Evolutionary conservation across 2,888 invertebrate species (phyloP), one percentile per base, ranked within the genome.

Genomic region (Drosophila kanekoi): DNA sequence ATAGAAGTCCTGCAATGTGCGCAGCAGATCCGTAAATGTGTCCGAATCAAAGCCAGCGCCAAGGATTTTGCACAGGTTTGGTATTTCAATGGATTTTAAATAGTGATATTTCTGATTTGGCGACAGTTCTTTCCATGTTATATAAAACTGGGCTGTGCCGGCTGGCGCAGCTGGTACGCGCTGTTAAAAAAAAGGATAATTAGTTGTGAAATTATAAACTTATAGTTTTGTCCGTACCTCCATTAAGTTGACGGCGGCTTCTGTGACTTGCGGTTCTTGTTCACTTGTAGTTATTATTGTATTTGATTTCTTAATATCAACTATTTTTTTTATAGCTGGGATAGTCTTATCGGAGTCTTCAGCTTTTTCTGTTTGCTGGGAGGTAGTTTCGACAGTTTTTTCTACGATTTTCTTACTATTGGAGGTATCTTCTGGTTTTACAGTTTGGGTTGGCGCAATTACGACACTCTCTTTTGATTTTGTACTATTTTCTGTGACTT

Each of bases 21-120:
- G 64, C 33, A 92, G 68, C 8, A 92, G 66, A 40, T 90, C 91
- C 1, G 86, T 77, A 6, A 92, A 79, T 0, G 90, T 91, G 1
- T 91, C 90, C 1, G 90, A 91, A 71, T 91, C 91, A 18, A 92
- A 91, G 2, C 92, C 90, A 54, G 92, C 91, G 2, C 92, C 92
- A 45, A 92, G 83, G 13, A 92, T 72, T 82, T 90, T 91, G 53
- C 90, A 82, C n/a, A 92, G 66, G 10, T 89, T 81, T 0, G 65
- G 6, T 6, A 88, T 47, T 57, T 90, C 77, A 68, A 92, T 92
- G 9, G 89, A 91, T 87, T 91, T 92, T 4, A 92, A 73, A 60
- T 92, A 92, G 9, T 81, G 63, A 71, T 91, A 92, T 60, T 91
- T 92, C 52, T 92, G 89, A n/a, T 64, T 45, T 1, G 83, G 60